Evolutionary conservation across 2,888 invertebrate species (phyloP), one percentile per base, ranked within the genome.

Genomic region (Zygaena filipendulae): DNA sequence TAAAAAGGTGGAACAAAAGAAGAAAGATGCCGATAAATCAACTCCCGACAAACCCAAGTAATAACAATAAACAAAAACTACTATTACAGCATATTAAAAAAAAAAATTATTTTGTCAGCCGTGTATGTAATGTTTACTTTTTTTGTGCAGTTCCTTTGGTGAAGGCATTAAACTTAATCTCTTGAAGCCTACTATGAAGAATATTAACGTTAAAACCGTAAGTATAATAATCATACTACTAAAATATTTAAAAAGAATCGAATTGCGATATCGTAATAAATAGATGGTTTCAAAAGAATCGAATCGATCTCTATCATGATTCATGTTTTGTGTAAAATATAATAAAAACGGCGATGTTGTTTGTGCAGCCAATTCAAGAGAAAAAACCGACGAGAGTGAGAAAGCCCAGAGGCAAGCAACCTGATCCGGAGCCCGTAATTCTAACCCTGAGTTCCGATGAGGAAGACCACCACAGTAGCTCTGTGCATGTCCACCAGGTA

Each of bases 371-470:
- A 38, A 38, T 50, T 8, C 61, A 59, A 48, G 79, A 81, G 4
- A 80, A 80, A 42, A 77, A 75, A 28, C 57, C 64, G 19, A 29
- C 68, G 4, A 62, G 70, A 49, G 66, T 80, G n/a, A 74, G 82
- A 39, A 82, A 82, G 29, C 74, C 80, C 1, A 57, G 75, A 40
- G 71, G 74, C 11, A 82, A 81, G 39, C 66, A 77, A 38, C 80
- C 83, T 1, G 88, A 84, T 33, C 81, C 81, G 6, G 85, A 88
- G 48, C 85, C 87, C 19, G 87, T 87, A 5, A 85, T 88, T 46
- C 68, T 88, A 34, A 85, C 86, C 9, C 67, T 87, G 25, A 88
- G 88, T 52, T 88, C 87, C 27, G 88, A 88, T 47, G 88, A 88
- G 40, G 88, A 87, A 41, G 86, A 80, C 41, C 79, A 80, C 41